Evolutionary conservation across 2,113 vertebrate genomes (phyloP).

Genomic region (Gambusia holbrooki): DNA sequence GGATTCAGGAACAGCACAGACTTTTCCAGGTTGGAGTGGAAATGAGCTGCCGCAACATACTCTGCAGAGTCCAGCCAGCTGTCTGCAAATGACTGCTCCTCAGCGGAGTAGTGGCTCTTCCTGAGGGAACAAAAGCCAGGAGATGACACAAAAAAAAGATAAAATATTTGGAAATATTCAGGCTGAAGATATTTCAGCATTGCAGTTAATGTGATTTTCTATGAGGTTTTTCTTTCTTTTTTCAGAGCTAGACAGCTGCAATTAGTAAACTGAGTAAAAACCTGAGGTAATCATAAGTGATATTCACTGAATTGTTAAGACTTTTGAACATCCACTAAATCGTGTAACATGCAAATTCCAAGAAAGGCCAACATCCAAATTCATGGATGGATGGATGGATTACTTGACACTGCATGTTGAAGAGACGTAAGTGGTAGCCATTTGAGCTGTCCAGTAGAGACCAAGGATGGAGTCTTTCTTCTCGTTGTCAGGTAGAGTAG

Average conservation of each 20-base stretch:
- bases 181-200: not conserved
- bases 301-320: not conserved
- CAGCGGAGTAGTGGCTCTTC: constrained; percentile 59
- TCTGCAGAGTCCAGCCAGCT: constrained; percentile 66
- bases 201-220: not conserved
- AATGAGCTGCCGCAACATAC: constrained; percentile 59
- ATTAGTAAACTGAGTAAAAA: not conserved
- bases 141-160: too few relatives aligned
- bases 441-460: constrained; percentile 65
- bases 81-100: constrained; percentile 55
- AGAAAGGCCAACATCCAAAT: not conserved
- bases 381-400: not conserved
- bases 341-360: too few relatives aligned
- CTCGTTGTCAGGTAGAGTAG: constrained; percentile 48
- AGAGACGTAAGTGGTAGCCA: constrained; percentile 46
- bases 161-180: not conserved
- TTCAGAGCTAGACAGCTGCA: not conserved
- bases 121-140: constrained; percentile 32
- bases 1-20: constrained; percentile 55
- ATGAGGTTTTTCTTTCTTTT: not conserved
- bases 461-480: constrained; percentile 72
- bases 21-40: constrained; percentile 62
- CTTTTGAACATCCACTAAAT: not conserved
- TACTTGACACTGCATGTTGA: constrained; percentile 61
- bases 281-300: not conserved